Evolutionary conservation across 2,113 vertebrate genomes (phyloP).

Genomic region (Indicator maculatus): DNA sequence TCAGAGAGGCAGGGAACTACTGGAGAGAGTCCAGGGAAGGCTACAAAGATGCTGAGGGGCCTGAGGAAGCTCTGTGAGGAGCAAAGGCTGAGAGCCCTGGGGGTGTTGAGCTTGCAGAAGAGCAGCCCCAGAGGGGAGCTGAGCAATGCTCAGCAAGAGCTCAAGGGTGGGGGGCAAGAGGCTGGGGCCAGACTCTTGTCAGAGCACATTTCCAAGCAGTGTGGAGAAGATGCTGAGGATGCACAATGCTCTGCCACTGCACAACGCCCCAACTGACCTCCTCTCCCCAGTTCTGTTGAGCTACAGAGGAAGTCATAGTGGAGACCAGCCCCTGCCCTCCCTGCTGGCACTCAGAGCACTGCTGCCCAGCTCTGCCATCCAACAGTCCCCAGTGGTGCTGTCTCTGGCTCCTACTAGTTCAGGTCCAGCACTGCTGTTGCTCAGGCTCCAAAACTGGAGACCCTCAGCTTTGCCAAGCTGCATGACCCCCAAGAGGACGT

Average conservation of each 20-base stretch:
- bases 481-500: background rate
- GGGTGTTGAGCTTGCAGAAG: no score
- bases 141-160: no score
- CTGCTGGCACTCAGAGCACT: background rate
- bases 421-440: background rate
- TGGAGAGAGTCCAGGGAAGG: no score
- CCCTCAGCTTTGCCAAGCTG: background rate
- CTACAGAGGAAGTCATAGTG: accelerated
- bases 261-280: background rate
- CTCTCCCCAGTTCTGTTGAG: background rate
- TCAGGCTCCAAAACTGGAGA: background rate
- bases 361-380: background rate
- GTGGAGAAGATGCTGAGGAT: background rate
- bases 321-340: background rate
- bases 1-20: no score
- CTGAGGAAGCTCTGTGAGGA: no score
- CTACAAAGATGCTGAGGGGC: no score
- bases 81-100: no score
- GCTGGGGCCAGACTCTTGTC: no score
- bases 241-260: background rate
- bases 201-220: background rate
- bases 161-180: no score
- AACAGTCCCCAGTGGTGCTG: background rate
- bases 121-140: no score
- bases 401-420: background rate